phyloP scores from a whole-genome alignment of 2,797 vertebrate genomes.

The Malacoctenus gilli region DNA sequence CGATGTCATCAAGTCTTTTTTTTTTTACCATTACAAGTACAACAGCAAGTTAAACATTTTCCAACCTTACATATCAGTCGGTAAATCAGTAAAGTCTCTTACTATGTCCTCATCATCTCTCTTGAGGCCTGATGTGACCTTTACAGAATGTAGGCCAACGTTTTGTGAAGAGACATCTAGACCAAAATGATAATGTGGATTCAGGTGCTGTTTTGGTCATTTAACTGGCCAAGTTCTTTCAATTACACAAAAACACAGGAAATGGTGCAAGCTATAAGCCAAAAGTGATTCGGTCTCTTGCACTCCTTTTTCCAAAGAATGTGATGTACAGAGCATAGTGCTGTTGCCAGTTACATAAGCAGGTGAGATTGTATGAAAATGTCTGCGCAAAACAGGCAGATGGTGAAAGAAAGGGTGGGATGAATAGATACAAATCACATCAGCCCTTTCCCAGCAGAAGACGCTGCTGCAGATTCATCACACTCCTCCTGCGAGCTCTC shows the following conservation, averaged over 20 bases:
- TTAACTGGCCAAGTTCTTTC: not conserved
- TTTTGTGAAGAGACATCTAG: too few relatives aligned
- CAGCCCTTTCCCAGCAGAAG: constrained; percentile 28
- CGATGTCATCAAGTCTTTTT: too few relatives aligned
- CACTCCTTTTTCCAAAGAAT: constrained; percentile 34
- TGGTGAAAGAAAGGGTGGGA: constrained; percentile 26
- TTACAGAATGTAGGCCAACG: too few relatives aligned
- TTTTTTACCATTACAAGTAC: too few relatives aligned
- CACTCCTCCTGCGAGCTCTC: not conserved
- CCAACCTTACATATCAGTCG: not conserved
- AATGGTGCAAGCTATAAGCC: not conserved
- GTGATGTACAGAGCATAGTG: constrained; percentile 16
- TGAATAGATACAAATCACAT: constrained; percentile 26
- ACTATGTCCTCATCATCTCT: not conserved
- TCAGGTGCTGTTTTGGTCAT: not conserved
- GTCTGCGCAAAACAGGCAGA: constrained; percentile 30
- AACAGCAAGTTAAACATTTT: not conserved
- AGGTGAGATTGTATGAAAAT: constrained; percentile 48
- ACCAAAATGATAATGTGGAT: too few relatives aligned
- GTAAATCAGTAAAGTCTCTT: not conserved
- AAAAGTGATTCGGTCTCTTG: constrained; percentile 14
- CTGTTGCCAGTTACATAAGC: constrained; percentile 60
- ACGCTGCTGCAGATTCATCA: not conserved
- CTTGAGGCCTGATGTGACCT: too few relatives aligned
- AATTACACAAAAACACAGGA: not conserved